Evolutionary conservation across 2,113 vertebrate genomes (phyloP), one percentile per base, ranked within the genome.

Genomic region (Progne subis): DNA sequence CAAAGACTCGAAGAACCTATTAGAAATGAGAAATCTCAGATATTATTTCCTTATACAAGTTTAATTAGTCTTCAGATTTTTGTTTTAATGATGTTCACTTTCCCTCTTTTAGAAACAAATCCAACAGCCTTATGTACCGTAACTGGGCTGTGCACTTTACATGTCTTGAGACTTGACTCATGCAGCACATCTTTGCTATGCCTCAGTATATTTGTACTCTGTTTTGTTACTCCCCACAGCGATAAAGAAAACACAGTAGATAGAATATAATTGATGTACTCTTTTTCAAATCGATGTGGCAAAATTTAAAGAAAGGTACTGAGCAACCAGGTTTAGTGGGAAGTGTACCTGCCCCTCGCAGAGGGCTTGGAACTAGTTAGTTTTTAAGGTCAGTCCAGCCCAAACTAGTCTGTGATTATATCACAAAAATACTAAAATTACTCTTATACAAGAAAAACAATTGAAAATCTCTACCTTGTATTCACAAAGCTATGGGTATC

Each of bases 131-230:
- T 16, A 44, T 18, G 9, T 13, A 5, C 7, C 12, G 2, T 21
- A 64, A 34, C 16, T 71, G 61, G 67, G n/a, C 29, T 0, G 0
- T 43, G 23, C 9, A 12, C 4, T 60, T 89, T 11, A 15, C 24
- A 14, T 1, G 1, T 64, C 56, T 28, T 72, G 70, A 87, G 16
- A 21, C 39, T 31, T 61, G 53, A 53, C 9, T 37, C 1, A 0
- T 0, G 2, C 5, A 20, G 8, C 15, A 31, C 3, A 20, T 56
- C 15, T 29, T 82, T 68, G 16, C 57, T 75, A 50, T 2, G 3
- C 11, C 20, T 77, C 81, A 39, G 1, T 23, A 4, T 9, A 14
- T 39, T 71, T 18, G 3, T 53, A 37, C 8, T 71, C 25, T 56
- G 5, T 56, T 72, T 78, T 44, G 21, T 44, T 78, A 2, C 1